These are phyloP conservation scores for Strigops habroptila DNA, from an alignment of 2,113 vertebrate genomes.

Conservation along the genomic window DNA sequence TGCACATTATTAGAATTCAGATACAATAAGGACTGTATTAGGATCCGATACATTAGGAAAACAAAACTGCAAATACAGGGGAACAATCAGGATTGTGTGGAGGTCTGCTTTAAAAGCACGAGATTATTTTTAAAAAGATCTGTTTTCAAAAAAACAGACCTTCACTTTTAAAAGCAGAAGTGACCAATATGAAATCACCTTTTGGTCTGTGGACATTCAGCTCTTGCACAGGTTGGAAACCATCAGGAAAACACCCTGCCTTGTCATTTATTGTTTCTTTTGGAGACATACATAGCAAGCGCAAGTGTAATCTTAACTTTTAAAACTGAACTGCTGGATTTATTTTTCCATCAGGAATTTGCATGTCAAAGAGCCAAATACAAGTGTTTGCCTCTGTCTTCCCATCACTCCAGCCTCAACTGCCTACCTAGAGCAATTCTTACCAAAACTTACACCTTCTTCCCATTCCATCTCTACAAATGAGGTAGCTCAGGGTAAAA, in stretches of 20 bases:
- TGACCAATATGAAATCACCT: not conserved
- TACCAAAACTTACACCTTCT: not conserved
- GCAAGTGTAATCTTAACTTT: not conserved
- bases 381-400: not conserved
- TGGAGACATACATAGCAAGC: not conserved
- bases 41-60: not conserved
- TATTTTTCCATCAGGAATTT: not conserved
- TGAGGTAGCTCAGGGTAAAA: slow-evolving; percentile 46
- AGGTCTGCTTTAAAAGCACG: not conserved
- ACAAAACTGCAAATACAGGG: not conserved
- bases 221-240: not conserved
- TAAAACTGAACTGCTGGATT: not conserved
- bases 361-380: not conserved
- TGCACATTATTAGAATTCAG: not conserved
- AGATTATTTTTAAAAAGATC: not conserved
- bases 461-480: not conserved
- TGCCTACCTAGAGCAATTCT: not conserved
- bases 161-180: not conserved
- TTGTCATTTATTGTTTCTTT: not conserved
- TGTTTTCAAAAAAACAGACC: not conserved
- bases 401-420: not conserved
- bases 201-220: not conserved
- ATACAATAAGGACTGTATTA: not conserved
- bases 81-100: not conserved
- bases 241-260: not conserved